Evolutionary conservation across 30 jellyfish, hydroid and myxozoan species (phyloP), one percentile per base, ranked within the genome.

Genomic region (Phacellophora camtschatica): DNA sequence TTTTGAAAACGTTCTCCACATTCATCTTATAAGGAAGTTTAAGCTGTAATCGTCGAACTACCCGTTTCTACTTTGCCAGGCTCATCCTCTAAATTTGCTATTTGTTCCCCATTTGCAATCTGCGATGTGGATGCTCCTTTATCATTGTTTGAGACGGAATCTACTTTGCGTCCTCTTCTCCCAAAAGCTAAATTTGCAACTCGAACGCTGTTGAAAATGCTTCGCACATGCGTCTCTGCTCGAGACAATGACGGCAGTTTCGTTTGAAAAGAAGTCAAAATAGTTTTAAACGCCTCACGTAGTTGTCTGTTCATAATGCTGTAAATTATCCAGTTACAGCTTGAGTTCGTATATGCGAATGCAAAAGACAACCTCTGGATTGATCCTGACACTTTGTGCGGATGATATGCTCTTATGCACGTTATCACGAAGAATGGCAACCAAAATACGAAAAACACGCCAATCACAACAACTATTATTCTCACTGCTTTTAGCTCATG

Each of bases 291-390:
- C 25, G 97, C 95, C 27, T 81, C 55, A 29, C 97, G 63, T 23
- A 89, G 12, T 69, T 74, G 88, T 42, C 88, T 66, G 61, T 89
- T 89, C 95, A 82, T 74, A 23, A 89, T 95, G 33, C 97, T 82
- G 80, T 89, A 89, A 30, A 89, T 85, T 5, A 89, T 74, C 97
- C 97, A 89, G 83, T 89, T 89, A 81, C 95, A 82, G 59, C 95
- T 84, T 7, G 95, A 73, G 77, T 89, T 89, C 5, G 82, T 23
- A 57, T 89, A 74, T 3, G 96, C 96, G 51, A 89, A 58, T 13
- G 83, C 81, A 35, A 89, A 66, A 8, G 79, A 81, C 46, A 89
- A 53, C 39, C 97, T 62, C 33, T 72, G 83, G 51, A 53, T 41
- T 49, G 94, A 29, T 2, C 84, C 83, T 9, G 85, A 31, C 16